phyloP scores from a whole-genome alignment of 1,140 invertebrate genomes.

The Palaemon carinicauda region DNA sequence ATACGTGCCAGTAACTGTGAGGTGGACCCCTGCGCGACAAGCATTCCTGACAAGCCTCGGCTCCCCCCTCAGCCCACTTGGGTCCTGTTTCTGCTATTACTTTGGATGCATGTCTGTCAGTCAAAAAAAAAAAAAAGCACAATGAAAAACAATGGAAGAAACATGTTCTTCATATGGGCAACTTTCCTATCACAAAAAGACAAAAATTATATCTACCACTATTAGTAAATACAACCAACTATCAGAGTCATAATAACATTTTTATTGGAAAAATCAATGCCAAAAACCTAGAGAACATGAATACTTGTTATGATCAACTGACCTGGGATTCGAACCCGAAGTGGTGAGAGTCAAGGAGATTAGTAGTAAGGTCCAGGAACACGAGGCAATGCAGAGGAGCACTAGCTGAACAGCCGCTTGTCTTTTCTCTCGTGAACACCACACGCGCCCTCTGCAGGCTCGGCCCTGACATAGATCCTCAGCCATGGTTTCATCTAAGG shows the following conservation, averaged over 20 bases:
- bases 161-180: no score
- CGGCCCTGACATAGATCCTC: background rate
- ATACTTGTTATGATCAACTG: background rate
- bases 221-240: no score
- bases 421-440: conserved; percentile 40
- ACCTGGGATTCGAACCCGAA: conserved; percentile 20
- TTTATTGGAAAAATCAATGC: no score
- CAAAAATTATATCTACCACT: no score
- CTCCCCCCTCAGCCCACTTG: conserved; percentile 28
- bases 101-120: conserved; percentile 22
- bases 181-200: no score
- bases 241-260: no score
- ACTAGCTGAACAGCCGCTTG: conserved; percentile 39
- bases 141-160: no score
- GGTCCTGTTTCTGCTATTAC: conserved; percentile 13
- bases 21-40: conserved; percentile 33
- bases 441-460: background rate
- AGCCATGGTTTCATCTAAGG: background rate
- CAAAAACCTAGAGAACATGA: background rate
- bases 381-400: conserved; percentile 37
- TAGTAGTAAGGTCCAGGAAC: conserved; percentile 43
- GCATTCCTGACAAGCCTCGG: conserved; percentile 46
- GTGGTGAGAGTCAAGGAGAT: conserved; percentile 48
- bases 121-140: no score
- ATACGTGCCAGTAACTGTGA: conserved; percentile 32